These are phyloP conservation scores for Hemicrepidius hirtus DNA, from an alignment of 2,888 invertebrate species.

Conservation along the genomic window DNA sequence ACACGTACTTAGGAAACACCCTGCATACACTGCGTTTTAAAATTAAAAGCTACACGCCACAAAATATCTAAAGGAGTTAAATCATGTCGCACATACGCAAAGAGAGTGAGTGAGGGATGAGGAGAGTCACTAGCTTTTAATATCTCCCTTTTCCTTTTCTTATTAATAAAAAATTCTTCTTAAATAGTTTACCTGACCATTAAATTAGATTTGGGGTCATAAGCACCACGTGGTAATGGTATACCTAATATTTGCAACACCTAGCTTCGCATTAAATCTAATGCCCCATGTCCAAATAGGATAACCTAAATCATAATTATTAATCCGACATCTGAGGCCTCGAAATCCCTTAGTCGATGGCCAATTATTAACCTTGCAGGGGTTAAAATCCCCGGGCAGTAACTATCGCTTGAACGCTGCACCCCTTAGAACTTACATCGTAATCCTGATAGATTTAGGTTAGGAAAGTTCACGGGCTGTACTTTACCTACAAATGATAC, in stretches of 20 bases:
- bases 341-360: constrained; percentile 59
- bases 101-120: too few relatives aligned
- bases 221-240: not conserved
- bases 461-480: constrained; percentile 52
- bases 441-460: constrained; percentile 57
- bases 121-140: too few relatives aligned
- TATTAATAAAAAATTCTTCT: too few relatives aligned
- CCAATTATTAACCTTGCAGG: constrained; percentile 60
- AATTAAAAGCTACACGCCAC: too few relatives aligned
- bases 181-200: too few relatives aligned
- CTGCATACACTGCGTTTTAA: too few relatives aligned
- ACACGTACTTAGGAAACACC: too few relatives aligned
- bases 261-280: constrained; percentile 24
- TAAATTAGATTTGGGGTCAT: not conserved
- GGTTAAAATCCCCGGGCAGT: constrained; percentile 51
- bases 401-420: constrained; percentile 27
- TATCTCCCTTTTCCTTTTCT: too few relatives aligned
- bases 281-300: constrained; percentile 34
- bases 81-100: too few relatives aligned
- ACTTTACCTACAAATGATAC: constrained; percentile 36
- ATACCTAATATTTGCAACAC: constrained; percentile 23
- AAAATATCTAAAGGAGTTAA: too few relatives aligned
- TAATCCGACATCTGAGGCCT: constrained; percentile 56
- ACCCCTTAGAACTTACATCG: constrained; percentile 26
- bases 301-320: constrained; percentile 56